Percentiles rank a stretch among this genome's conserved stretches.
phyloP scores from a whole-genome alignment of 2,888 invertebrate species.

The Amblyjoppa fuscipennis region DNA sequence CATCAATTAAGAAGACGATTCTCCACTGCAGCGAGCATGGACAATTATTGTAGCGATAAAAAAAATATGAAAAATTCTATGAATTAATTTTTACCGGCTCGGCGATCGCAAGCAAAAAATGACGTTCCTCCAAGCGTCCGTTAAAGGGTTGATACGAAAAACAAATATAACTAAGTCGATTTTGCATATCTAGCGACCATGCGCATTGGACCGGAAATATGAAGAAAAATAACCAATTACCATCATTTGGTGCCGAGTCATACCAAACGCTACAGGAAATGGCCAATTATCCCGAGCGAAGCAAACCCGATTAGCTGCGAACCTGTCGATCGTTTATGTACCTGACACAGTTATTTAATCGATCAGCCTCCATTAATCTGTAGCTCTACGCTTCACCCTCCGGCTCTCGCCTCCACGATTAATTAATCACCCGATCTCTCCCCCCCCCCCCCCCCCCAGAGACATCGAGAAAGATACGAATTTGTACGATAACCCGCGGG shows the following conservation, averaged over 20 bases:
- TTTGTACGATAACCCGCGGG: slow-evolving; percentile 43
- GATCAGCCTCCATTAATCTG: slow-evolving; percentile 36
- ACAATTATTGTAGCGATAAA: no score
- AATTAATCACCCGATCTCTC: slow-evolving; percentile 23
- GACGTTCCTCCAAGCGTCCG: no score
- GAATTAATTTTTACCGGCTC: no score
- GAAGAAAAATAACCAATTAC: not conserved
- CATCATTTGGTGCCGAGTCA: not conserved
- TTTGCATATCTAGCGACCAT: not conserved
- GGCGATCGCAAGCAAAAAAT: no score
- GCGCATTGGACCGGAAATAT: not conserved
- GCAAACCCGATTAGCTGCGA: not conserved
- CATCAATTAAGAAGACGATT: no score
- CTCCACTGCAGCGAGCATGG: no score
- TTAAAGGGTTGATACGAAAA: no score
- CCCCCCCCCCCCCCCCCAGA: not conserved
- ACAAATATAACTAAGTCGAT: no score
- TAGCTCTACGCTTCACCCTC: slow-evolving; percentile 2
- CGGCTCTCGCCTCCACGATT: slow-evolving; percentile 17
- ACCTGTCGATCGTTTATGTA: slow-evolving; percentile 27
- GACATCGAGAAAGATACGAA: slow-evolving; percentile 40
- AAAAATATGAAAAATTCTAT: no score
- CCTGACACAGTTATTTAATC: slow-evolving; percentile 28
- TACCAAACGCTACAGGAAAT: not conserved
- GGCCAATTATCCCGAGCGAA: not conserved